Evolutionary conservation across 1,140 invertebrate genomes (phyloP), one percentile per base, ranked within the genome.

Genomic region (Drosophila obscura): DNA sequence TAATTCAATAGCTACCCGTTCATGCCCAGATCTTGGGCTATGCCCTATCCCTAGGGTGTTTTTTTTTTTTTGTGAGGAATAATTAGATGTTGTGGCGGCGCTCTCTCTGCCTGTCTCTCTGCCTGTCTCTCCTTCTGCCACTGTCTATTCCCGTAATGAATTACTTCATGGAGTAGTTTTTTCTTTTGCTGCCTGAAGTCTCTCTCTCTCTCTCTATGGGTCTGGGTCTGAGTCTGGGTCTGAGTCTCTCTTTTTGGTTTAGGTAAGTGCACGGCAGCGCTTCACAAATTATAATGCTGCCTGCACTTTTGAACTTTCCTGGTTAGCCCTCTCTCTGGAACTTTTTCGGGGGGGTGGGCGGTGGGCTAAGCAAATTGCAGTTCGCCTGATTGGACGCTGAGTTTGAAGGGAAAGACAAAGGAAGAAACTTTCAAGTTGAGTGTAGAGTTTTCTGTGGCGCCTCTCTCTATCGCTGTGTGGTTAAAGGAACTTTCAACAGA

Each of bases 221-320:
- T 19, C 19, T 19, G 19, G 2, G 19, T 55, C 58, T 56, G 44
- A 35, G 31, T 55, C 41, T 73, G 57, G 49, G 39, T 56, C n/a
- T n/a, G n/a, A n/a, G 59, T 59, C 72, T 72, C 76, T 81, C 64
- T 61, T 60, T 31, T 60, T 77, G 73, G 81, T 75, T 78, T 82
- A 76, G 64, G 67, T 85, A 74, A 84, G 82, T 85, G 82, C 81
- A 85, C 81, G 81, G 81, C 81, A 84, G 81, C 81, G 11, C 35
- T 4, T 13, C 81, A 67, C 81, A 84, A 84, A 84, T 84, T 84
- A 84, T 85, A 84, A 84, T 84, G 81, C 82, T 84, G 81, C 77
- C 77, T 84, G 81, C 81, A 84, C 81, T 84, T 84, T 84, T 84
- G 82, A 84, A 84, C 81, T 84, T 66, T 77, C 56, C 55, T 74